These are phyloP conservation scores for Hirtodrosophila cameraria DNA, from an alignment of 2,888 invertebrate species.

Conservation along the genomic window DNA sequence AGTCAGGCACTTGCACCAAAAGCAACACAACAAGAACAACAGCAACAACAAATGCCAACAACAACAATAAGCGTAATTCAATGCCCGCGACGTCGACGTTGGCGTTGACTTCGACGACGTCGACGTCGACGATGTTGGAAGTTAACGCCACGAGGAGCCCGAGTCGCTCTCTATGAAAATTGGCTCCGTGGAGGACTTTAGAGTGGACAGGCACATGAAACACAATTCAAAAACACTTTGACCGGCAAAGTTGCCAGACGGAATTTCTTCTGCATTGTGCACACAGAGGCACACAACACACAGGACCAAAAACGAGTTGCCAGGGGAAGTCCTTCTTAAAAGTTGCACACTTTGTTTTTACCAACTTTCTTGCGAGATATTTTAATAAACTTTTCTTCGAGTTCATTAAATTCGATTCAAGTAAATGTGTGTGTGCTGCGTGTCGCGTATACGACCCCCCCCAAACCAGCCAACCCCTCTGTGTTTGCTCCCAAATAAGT, in stretches of 20 bases:
- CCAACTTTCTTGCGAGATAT: slow-evolving; percentile 65
- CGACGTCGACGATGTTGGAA: slow-evolving; percentile 29
- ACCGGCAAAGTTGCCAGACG: slow-evolving; percentile 83
- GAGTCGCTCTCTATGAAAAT: slow-evolving; percentile 69
- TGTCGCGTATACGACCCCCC: not conserved
- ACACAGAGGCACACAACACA: too few relatives aligned
- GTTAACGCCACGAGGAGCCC: slow-evolving; percentile 46
- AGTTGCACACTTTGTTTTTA: slow-evolving; percentile 53
- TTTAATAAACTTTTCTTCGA: slow-evolving; percentile 73
- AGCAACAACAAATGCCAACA: slow-evolving; percentile 21
- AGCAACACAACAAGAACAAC: slow-evolving; percentile 37
- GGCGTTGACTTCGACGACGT: slow-evolving; percentile 4
- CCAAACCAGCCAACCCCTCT: not conserved
- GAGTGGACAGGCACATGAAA: slow-evolving; percentile 80
- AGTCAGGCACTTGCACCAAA: slow-evolving; percentile 70
- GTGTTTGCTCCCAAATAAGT: slow-evolving; percentile 23
- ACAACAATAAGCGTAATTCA: slow-evolving; percentile 65
- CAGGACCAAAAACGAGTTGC: slow-evolving; percentile 19
- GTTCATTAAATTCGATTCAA: slow-evolving; percentile 76
- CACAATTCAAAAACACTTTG: slow-evolving; percentile 82
- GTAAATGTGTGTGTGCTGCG: slow-evolving; percentile 43
- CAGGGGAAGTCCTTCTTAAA: slow-evolving; percentile 19
- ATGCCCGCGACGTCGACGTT: slow-evolving; percentile 48
- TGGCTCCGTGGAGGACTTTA: slow-evolving; percentile 70
- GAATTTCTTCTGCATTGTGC: slow-evolving; percentile 72